Conservation (phyloP, 1,140 invertebrate species). For the Scaptomyza montana region DNA sequence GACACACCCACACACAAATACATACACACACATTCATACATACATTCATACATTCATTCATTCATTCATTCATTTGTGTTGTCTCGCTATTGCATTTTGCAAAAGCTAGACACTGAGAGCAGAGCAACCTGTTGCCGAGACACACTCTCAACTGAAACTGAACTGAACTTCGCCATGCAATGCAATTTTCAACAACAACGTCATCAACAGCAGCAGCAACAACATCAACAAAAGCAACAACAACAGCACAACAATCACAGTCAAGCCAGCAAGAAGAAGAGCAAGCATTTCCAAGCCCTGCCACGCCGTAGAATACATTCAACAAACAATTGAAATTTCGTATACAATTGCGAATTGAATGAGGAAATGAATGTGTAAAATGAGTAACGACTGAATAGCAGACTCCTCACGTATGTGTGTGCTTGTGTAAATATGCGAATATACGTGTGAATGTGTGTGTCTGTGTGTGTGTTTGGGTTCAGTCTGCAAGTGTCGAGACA, state of each 20-base stretch:
- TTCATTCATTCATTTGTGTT: slow-evolving; percentile 61
- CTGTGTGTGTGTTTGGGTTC: slow-evolving; percentile 21
- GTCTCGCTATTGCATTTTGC: slow-evolving; percentile 75
- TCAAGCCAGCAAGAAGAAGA: slow-evolving; percentile 24
- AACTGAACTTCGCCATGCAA: slow-evolving; percentile 77
- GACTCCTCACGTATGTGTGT: slow-evolving; percentile 36
- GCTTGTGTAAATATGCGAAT: neutral
- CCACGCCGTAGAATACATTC: slow-evolving; percentile 69
- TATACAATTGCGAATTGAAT: slow-evolving; percentile 82
- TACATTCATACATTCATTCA: slow-evolving; percentile 53
- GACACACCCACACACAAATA: slow-evolving; percentile 51
- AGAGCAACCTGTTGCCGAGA: slow-evolving; percentile 56
- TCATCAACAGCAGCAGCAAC: slow-evolving; percentile 48
- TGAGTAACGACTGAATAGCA: slow-evolving; percentile 80
- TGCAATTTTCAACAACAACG: slow-evolving; percentile 71
- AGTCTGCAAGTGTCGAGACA: slow-evolving; percentile 77
- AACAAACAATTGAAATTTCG: slow-evolving; percentile 82
- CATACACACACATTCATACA: slow-evolving; percentile 16
- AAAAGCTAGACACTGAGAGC: slow-evolving; percentile 71
- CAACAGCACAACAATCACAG: slow-evolving; percentile 9
- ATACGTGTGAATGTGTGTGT: slow-evolving; percentile 20
- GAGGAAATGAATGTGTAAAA: slow-evolving; percentile 82
- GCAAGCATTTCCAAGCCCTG: slow-evolving; percentile 32
- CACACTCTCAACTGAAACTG: slow-evolving; percentile 42
- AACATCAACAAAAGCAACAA: slow-evolving; percentile 19